Conservation (phyloP, 2,797 vertebrate genomes). For the Balearica regulorum region DNA sequence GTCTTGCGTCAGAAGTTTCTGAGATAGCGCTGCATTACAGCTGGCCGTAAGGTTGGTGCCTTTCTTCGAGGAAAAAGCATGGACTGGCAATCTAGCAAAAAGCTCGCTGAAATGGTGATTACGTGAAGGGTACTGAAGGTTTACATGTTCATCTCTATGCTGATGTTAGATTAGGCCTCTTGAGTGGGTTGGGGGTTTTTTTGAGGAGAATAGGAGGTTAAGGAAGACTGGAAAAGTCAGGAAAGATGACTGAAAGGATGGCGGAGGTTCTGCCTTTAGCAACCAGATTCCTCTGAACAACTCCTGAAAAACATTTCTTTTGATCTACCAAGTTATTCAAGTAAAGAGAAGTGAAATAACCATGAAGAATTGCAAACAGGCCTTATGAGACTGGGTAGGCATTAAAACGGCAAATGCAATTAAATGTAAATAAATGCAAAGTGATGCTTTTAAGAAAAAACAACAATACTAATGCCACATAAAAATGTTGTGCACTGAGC, state of each 20-base stretch:
- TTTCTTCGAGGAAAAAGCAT: not conserved
- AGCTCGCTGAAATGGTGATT: not conserved
- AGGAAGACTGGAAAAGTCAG: not conserved
- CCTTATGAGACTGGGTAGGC: not conserved
- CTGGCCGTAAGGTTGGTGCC: not conserved
- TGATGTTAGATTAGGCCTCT: not conserved
- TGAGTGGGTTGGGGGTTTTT: not conserved
- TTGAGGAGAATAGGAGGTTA: not conserved
- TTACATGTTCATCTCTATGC: not conserved
- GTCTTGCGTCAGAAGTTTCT: not conserved
- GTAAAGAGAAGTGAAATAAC: not conserved
- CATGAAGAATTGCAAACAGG: not conserved
- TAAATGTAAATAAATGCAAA: not conserved
- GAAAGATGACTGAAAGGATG: not conserved
- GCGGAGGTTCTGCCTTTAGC: not conserved
- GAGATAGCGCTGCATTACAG: not conserved
- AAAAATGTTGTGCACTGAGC: not conserved
- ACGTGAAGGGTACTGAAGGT: not conserved
- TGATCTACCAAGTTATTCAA: not conserved
- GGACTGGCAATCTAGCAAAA: not conserved
- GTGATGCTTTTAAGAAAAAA: not conserved
- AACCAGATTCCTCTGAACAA: not conserved
- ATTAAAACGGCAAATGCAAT: not conserved
- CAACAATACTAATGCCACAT: not conserved
- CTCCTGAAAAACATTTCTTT: not conserved